A percentile compares a stretch with the other conserved stretches of the same genome.
These are phyloP conservation scores for Diaphora mendica DNA, from an alignment of 2,888 invertebrate species.

Conservation along the genomic window DNA sequence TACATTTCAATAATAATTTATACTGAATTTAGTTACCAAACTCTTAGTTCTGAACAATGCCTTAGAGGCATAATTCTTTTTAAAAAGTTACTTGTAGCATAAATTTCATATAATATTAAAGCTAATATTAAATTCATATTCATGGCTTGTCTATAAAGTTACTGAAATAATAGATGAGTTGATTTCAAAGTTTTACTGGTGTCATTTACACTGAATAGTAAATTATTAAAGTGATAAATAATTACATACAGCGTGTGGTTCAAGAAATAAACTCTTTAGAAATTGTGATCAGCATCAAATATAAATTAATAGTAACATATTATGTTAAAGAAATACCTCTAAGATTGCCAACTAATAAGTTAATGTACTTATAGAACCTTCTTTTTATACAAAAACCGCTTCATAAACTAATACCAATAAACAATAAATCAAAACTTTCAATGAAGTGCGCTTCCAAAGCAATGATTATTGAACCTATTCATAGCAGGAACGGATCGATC, in stretches of 20 bases:
- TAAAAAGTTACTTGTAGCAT: neutral
- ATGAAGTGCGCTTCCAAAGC: neutral
- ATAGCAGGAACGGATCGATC: conserved; percentile 65
- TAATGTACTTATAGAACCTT: neutral
- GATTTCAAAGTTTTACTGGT: too few relatives aligned
- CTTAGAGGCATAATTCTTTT: neutral
- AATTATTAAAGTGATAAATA: too few relatives aligned
- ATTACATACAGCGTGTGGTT: too few relatives aligned
- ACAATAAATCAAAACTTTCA: neutral
- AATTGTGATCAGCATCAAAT: too few relatives aligned
- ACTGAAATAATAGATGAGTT: neutral
- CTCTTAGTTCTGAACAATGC: neutral
- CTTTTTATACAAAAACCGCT: neutral
- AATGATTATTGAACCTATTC: conserved; percentile 35
- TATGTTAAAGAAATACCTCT: too few relatives aligned
- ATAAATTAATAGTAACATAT: too few relatives aligned
- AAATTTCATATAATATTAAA: neutral
- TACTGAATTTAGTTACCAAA: neutral
- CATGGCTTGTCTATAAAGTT: neutral
- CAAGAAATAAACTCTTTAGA: too few relatives aligned
- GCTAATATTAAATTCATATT: neutral
- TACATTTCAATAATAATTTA: neutral
- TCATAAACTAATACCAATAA: neutral
- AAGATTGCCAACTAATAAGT: neutral
- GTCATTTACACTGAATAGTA: too few relatives aligned